Evolutionary conservation across 2,113 vertebrate genomes (phyloP).

Genomic region (Neodontobutis hainanensis): DNA sequence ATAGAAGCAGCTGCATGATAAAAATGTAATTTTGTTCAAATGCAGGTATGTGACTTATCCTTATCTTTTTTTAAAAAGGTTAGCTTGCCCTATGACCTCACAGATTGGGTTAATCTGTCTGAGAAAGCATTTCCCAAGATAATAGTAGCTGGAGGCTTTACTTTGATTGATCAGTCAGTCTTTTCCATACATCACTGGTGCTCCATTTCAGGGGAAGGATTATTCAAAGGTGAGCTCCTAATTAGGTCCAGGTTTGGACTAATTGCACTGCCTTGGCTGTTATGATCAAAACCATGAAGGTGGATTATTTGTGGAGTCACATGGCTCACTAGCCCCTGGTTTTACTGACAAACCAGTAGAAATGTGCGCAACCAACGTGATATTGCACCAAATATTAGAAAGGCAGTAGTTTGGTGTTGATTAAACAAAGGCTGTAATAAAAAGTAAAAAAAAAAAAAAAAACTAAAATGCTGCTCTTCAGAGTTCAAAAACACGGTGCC

Average conservation of each 20-base stretch:
- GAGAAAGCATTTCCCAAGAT: not conserved
- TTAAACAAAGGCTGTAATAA: constrained; percentile 2
- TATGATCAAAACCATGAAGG: not conserved
- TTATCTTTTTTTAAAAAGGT: constrained; percentile 1
- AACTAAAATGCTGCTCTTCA: constrained; percentile 22
- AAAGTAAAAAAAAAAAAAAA: constrained; percentile 23
- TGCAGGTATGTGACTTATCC: not conserved
- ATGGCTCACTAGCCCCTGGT: no score
- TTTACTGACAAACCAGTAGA: not conserved
- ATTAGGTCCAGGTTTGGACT: not conserved
- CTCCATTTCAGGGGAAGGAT: not conserved
- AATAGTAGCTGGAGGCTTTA: not conserved
- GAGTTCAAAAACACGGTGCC: constrained; percentile 33
- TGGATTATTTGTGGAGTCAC: constrained; percentile 13
- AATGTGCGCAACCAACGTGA: not conserved
- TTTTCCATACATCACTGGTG: not conserved
- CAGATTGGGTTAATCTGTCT: not conserved
- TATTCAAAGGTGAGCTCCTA: not conserved
- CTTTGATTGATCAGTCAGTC: not conserved
- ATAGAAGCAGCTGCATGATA: not conserved
- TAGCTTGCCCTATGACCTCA: constrained; percentile 19
- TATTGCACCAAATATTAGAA: not conserved
- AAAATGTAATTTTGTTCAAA: not conserved
- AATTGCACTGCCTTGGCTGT: not conserved
- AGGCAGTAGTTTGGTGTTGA: not conserved